Percentiles rank a stretch among this genome's conserved stretches.
Evolutionary conservation across 2,888 invertebrate genomes (phyloP).

Genomic region (Dilophus febrilis): DNA sequence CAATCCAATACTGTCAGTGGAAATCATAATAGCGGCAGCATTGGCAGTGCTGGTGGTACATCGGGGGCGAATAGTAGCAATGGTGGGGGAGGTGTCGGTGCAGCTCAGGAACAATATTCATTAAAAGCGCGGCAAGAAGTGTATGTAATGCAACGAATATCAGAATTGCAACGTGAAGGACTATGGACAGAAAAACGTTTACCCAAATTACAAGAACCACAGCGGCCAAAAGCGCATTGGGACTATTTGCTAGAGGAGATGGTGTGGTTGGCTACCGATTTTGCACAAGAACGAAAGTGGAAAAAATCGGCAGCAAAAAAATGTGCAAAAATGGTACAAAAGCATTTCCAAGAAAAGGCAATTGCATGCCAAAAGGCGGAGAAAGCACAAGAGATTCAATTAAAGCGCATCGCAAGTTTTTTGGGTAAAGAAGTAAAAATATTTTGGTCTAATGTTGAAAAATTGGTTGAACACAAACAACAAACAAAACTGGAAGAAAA

Average conservation of each 20-base stretch:
- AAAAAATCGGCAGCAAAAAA: slow-evolving; percentile 89
- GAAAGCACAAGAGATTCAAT: slow-evolving; percentile 73
- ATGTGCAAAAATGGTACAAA: slow-evolving; percentile 80
- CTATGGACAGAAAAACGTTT: slow-evolving; percentile 85
- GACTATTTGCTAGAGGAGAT: slow-evolving; percentile 97
- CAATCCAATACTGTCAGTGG: slow-evolving; percentile 9
- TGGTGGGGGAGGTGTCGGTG: slow-evolving; percentile 17
- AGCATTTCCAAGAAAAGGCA: slow-evolving; percentile 82
- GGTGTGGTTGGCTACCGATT: slow-evolving; percentile 96
- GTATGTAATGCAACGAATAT: slow-evolving; percentile 79
- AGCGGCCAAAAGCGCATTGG: slow-evolving; percentile 89
- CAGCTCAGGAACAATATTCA: slow-evolving; percentile 58
- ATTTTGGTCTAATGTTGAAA: slow-evolving; percentile 95
- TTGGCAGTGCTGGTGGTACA: slow-evolving; percentile 8
- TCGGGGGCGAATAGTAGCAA: slow-evolving; percentile 5
- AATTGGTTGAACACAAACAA: slow-evolving; percentile 89
- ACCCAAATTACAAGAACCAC: slow-evolving; percentile 82
- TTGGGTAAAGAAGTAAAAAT: slow-evolving; percentile 85
- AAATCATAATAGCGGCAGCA: slow-evolving; percentile 10
- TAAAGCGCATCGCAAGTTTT: slow-evolving; percentile 72
- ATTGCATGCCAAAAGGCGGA: slow-evolving; percentile 77
- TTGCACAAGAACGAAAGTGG: slow-evolving; percentile 95
- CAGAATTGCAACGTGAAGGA: slow-evolving; percentile 83
- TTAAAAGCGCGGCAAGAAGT: slow-evolving; percentile 84
- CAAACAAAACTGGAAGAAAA: slow-evolving; percentile 85